These are phyloP conservation scores for Gasterosteus nipponicus DNA, from an alignment of 2,113 vertebrate genomes.

Conservation along the genomic window DNA sequence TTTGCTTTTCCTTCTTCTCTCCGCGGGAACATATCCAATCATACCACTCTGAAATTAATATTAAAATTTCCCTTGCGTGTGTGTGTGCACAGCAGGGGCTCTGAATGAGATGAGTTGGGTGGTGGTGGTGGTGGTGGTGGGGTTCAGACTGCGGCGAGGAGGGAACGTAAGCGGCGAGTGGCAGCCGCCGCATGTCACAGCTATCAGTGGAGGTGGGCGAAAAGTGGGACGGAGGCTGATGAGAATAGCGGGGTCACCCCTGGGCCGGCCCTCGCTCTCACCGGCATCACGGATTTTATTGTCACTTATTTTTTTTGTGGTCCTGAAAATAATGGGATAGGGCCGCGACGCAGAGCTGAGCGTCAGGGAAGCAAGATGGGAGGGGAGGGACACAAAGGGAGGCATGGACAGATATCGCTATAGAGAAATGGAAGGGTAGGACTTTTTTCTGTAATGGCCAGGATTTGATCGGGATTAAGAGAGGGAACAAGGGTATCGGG, in stretches of 20 bases:
- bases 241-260: constrained; percentile 70
- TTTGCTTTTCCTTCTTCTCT: constrained; percentile 45
- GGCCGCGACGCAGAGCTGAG: constrained; percentile 11
- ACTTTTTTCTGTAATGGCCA: constrained; percentile 61
- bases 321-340: constrained; percentile 67
- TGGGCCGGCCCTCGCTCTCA: constrained; percentile 51
- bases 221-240: constrained; percentile 64
- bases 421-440: constrained; percentile 38
- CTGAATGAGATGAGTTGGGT: constrained; percentile 60
- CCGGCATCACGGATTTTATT: constrained; percentile 58
- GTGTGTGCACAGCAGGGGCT: constrained; percentile 23
- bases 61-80: constrained; percentile 61
- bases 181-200: constrained; percentile 46
- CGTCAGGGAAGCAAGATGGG: constrained; percentile 23
- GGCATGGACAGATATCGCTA: constrained; percentile 36
- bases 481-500: constrained; percentile 45
- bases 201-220: constrained; percentile 57
- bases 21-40: constrained; percentile 65
- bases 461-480: constrained; percentile 74
- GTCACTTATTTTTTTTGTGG: constrained; percentile 40
- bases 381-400: constrained; percentile 6
- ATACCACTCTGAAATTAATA: constrained; percentile 72
- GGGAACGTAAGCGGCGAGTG: constrained; percentile 30
- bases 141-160: constrained; percentile 34
- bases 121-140: neutral